Evolutionary conservation across 2,113 vertebrate genomes (phyloP).

Genomic region (Garra rufa): DNA sequence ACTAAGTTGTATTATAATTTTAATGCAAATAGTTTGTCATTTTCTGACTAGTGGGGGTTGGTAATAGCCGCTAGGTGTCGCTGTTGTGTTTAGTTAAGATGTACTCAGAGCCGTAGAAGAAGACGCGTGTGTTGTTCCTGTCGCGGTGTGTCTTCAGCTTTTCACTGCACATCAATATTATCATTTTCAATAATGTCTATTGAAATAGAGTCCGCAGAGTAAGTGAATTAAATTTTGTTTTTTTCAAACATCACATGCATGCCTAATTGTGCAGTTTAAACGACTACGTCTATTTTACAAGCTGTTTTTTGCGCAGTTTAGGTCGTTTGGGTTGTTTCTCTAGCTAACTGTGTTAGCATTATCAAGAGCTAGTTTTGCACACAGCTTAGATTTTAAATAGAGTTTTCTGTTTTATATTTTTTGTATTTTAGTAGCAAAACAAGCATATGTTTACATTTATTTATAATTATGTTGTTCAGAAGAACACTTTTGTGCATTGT

Average conservation of each 20-base stretch:
- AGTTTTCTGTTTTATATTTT: background rate
- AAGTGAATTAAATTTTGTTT: constrained; percentile 57
- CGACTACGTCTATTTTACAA: background rate
- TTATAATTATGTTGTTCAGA: background rate
- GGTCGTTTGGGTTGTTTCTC: background rate
- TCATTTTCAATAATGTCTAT: constrained; percentile 73
- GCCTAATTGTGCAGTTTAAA: background rate
- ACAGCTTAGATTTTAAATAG: background rate
- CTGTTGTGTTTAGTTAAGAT: background rate
- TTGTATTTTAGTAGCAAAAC: background rate
- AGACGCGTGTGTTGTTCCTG: constrained; percentile 27
- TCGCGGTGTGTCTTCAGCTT: constrained; percentile 9
- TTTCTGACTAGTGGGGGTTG: background rate
- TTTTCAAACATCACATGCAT: background rate
- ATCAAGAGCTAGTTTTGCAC: background rate
- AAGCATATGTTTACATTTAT: background rate
- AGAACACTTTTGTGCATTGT: background rate
- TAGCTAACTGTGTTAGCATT: constrained; percentile 27
- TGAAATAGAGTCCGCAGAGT: constrained; percentile 82
- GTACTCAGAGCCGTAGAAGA: background rate
- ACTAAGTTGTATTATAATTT: background rate
- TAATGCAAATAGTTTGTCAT: background rate
- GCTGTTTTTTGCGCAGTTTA: background rate
- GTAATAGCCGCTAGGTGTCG: background rate
- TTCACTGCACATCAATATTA: background rate